A percentile compares a stretch with the other conserved stretches of the same genome.
Evolutionary conservation across 2,113 vertebrate species (phyloP).

Genomic region (Rattus rattus): DNA sequence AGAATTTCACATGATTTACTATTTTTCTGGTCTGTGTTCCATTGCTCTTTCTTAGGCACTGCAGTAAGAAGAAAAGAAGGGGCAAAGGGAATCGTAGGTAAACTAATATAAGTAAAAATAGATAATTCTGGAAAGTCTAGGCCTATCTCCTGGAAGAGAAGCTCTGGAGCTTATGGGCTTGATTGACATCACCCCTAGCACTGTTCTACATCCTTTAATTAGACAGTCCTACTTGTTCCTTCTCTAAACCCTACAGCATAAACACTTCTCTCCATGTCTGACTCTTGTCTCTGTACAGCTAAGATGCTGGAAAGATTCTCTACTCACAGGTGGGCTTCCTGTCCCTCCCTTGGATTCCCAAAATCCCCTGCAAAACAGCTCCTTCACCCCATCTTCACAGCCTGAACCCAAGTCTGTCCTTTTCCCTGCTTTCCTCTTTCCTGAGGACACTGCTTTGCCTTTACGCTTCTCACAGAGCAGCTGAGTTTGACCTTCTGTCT

Average conservation of each 20-base stretch:
- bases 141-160: not conserved
- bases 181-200: not conserved
- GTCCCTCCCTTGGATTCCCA: not conserved
- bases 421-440: not conserved
- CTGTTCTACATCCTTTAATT: not conserved
- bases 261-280: not conserved
- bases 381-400: not conserved
- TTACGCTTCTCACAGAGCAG: not conserved
- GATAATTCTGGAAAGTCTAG: not conserved
- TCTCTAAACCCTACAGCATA: not conserved
- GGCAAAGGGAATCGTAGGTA: not conserved
- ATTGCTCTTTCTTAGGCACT: not conserved
- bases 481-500: not conserved
- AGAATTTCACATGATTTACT: not conserved
- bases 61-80: not conserved
- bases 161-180: not conserved
- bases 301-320: not conserved
- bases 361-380: not conserved
- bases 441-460: not conserved
- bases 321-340: not conserved
- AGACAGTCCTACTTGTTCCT: not conserved
- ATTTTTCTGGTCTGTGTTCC: not conserved
- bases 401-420: not conserved
- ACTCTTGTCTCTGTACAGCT: not conserved
- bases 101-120: not conserved